Evolutionary conservation across 2,113 vertebrate species (phyloP).

Genomic region (Tragulus kanchil): DNA sequence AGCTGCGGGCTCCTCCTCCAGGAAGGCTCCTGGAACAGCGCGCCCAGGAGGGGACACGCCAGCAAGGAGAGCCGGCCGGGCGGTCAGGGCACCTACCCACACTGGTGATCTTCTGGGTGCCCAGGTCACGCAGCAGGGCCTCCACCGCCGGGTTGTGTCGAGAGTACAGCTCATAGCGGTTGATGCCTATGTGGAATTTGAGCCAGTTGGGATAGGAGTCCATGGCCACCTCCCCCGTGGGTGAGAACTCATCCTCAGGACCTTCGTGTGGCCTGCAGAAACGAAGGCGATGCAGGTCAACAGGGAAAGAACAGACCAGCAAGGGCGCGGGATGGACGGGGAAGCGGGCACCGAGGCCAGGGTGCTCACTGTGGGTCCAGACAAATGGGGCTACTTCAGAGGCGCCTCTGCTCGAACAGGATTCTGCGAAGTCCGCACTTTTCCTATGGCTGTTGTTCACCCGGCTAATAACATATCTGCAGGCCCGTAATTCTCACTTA

Average conservation of each 20-base stretch:
- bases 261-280: conserved; percentile 92
- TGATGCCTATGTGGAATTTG: conserved; percentile 98
- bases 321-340: rapidly evolving
- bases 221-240: conserved; percentile 91
- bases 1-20: background rate
- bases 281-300: background rate
- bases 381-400: background rate
- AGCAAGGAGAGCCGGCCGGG: background rate
- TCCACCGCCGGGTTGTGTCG: conserved; percentile 95
- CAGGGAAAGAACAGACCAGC: background rate
- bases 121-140: conserved; percentile 94
- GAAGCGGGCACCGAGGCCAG: rapidly evolving
- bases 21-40: background rate
- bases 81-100: conserved; percentile 92
- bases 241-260: conserved; percentile 89
- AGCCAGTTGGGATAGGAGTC: conserved; percentile 99
- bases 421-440: background rate
- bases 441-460: background rate
- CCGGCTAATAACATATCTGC: conserved; percentile 55
- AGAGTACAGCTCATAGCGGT: conserved; percentile 97
- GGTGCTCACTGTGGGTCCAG: background rate
- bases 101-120: conserved; percentile 96
- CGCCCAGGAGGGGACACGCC: background rate
- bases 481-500: conserved; percentile 61
- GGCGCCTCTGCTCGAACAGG: background rate